Evolutionary conservation across 2,113 vertebrate genomes (phyloP), one percentile per base, ranked within the genome.

Genomic region (Ciconia boyciana): DNA sequence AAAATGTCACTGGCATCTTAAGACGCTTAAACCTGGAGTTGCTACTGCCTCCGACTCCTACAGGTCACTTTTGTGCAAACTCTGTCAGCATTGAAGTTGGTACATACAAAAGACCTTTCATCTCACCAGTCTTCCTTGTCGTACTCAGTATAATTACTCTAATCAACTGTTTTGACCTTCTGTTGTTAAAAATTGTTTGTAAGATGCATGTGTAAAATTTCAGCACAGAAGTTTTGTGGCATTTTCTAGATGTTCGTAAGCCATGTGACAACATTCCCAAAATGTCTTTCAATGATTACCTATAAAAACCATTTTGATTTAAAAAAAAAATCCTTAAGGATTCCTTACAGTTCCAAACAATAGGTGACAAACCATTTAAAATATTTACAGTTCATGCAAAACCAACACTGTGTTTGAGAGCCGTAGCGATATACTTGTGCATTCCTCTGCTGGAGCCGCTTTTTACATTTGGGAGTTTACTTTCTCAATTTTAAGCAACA

Each of bases 1-100:
- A 97, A 98, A 98, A 98, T 95, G 93, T 98, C 97, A 98, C 97
- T 97, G 98, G 97, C 97, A 97, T 97, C 97, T 96, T 98, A 96
- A 96, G 98, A 95, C 96, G 96, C 93, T 95, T 93, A 96, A 97
- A 89, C 95, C 97, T 98, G 96, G 76, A 97, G 83, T 89, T 92
- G 92, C 80, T 62, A 36, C 97, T 94, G 97, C 62, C 93, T 97
- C 85, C 94, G 92, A 90, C 96, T 96, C 94, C 95, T 98, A 81
- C 96, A 94, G 97, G 96, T 98, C 97, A 82, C 94, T 97, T 95
- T 95, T n/a, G 83, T 72, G 83, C 66, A 88, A 66, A 86, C 60
- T 78, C 90, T 82, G 72, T 86, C 81, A 89, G 71, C 69, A 15
- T 9, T 62, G 69, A 83, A 86, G 78, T 9, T 11, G 31, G 19